Evolutionary conservation across 1,140 invertebrate species (phyloP).

Genomic region (Cephus cinctus): DNA sequence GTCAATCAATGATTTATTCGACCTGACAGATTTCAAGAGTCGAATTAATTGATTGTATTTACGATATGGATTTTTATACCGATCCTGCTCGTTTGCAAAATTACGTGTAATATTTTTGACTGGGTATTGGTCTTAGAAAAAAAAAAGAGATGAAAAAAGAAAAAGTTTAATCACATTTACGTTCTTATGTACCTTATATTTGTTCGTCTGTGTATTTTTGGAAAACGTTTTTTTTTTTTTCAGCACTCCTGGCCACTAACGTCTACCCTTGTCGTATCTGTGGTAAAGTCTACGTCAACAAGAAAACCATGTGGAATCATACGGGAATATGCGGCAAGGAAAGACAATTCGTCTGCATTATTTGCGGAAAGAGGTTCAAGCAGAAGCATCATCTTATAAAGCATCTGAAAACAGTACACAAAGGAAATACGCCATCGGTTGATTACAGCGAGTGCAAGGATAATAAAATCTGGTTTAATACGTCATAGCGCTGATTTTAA

Average conservation of each 20-base stretch:
- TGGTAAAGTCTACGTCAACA: conserved; percentile 21
- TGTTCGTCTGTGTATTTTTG: too few species aligned
- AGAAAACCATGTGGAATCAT: conserved; percentile 10
- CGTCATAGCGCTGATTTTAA: too few species aligned
- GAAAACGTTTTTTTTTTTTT: conserved; percentile 12
- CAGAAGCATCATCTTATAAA: conserved; percentile 22
- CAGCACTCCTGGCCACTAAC: neutral
- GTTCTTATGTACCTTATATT: too few species aligned
- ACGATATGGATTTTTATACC: too few species aligned
- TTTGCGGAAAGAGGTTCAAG: conserved; percentile 34
- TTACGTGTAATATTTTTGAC: too few species aligned
- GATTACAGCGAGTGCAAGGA: conserved; percentile 4
- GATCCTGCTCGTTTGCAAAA: too few species aligned
- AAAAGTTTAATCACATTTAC: too few species aligned
- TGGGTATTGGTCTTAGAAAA: too few species aligned
- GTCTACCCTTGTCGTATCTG: conserved; percentile 28
- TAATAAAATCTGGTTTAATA: conserved; percentile 16
- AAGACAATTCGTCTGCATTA: conserved; percentile 41
- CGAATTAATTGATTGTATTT: too few species aligned
- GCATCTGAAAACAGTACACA: conserved; percentile 13
- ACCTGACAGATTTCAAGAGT: too few species aligned
- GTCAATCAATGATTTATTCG: too few species aligned
- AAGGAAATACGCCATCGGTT: neutral
- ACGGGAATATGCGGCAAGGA: conserved; percentile 39
- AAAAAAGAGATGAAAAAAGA: conserved; percentile 8